Conservation (phyloP, 2,113 vertebrate genomes). For the Okapia johnstoni region DNA sequence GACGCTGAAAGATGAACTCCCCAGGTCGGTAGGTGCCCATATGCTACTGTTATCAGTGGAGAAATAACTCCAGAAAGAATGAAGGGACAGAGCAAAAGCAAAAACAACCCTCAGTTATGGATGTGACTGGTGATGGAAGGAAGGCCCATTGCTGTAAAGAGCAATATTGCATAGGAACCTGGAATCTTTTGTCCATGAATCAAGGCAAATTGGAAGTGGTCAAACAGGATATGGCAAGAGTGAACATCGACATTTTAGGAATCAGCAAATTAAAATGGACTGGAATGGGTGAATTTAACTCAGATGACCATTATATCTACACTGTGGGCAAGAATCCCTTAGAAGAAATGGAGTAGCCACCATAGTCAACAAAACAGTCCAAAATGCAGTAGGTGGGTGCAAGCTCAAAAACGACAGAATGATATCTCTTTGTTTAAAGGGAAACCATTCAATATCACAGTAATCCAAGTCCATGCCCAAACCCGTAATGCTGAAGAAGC, state of each 20-base stretch:
- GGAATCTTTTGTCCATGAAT: not conserved
- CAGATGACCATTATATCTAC: not conserved
- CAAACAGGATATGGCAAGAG: not conserved
- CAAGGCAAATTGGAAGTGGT: not conserved
- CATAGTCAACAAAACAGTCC: not conserved
- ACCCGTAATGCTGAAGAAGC: not conserved
- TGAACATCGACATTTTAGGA: not conserved
- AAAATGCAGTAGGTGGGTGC: not conserved
- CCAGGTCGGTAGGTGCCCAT: not conserved
- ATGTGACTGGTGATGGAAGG: not conserved
- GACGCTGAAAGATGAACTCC: not conserved
- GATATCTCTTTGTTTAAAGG: not conserved
- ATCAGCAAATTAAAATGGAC: not conserved
- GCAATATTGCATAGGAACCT: not conserved
- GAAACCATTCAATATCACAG: not conserved
- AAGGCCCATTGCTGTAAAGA: not conserved
- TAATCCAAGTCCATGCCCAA: not conserved
- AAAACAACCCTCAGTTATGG: not conserved
- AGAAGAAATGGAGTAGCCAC: not conserved
- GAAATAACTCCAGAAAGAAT: not conserved
- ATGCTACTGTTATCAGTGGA: not conserved
- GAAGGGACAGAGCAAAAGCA: not conserved
- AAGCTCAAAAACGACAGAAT: not conserved
- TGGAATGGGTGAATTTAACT: not conserved
- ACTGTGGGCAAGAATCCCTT: not conserved